These are phyloP conservation scores for Trichogramma evanescens DNA, from an alignment of 2,888 invertebrate species.

Conservation along the genomic window DNA sequence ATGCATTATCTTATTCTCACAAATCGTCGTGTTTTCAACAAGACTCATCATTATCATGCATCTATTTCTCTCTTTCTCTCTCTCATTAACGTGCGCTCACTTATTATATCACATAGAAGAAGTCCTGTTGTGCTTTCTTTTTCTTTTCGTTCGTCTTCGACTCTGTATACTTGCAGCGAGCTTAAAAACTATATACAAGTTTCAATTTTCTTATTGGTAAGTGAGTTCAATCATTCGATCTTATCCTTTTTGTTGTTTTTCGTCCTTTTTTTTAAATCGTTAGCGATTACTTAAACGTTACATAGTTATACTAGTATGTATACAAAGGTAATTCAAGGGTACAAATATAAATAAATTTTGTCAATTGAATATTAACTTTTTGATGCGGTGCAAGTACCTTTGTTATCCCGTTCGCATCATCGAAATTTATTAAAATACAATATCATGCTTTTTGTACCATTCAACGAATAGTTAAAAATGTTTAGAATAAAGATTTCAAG, in stretches of 20 bases:
- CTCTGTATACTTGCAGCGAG: neutral
- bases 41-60: too few relatives aligned
- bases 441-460: neutral
- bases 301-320: slow-evolving; percentile 9
- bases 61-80: too few relatives aligned
- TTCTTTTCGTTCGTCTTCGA: neutral
- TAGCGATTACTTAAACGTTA: neutral
- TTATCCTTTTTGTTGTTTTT: slow-evolving; percentile 1
- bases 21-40: too few relatives aligned
- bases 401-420: slow-evolving; percentile 7
- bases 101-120: slow-evolving; percentile 12
- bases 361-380: too few relatives aligned
- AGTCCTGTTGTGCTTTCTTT: slow-evolving; percentile 5
- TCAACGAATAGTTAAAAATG: neutral
- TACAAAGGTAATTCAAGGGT: slow-evolving; percentile 5
- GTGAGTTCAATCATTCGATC: slow-evolving; percentile 10
- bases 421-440: slow-evolving; percentile 7
- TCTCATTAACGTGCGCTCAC: neutral
- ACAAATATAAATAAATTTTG: too few relatives aligned
- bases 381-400: neutral
- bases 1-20: neutral
- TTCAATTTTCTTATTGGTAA: slow-evolving; percentile 16
- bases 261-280: slow-evolving; percentile 7
- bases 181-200: slow-evolving; percentile 3
- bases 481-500: neutral